Evolutionary conservation across 2,888 invertebrate species (phyloP).

Genomic region (Epinotia nisella): DNA sequence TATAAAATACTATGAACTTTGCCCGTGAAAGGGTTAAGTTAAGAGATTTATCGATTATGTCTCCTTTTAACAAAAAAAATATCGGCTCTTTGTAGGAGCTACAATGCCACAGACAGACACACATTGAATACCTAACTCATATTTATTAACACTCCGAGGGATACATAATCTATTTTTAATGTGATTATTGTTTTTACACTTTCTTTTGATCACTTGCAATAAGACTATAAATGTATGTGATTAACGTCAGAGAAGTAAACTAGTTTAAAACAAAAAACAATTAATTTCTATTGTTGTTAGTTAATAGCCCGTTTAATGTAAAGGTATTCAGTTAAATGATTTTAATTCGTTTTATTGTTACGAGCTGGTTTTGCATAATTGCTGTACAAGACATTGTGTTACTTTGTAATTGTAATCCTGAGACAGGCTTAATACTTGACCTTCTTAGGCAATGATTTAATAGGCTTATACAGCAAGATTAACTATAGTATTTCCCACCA

Average conservation of each 20-base stretch:
- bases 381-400: conserved; percentile 39
- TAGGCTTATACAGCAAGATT: not conserved
- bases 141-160: not conserved
- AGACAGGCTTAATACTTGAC: not conserved
- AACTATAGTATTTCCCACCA: not conserved
- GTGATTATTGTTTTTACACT: not conserved
- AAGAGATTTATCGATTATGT: no score
- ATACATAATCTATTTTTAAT: not conserved
- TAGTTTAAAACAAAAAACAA: conserved; percentile 20
- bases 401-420: conserved; percentile 35
- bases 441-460: not conserved
- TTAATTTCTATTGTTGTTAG: conserved; percentile 30
- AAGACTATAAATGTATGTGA: not conserved
- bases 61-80: no score
- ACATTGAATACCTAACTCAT: not conserved
- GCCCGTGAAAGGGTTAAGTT: no score
- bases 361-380: conserved; percentile 29
- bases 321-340: conserved; percentile 46
- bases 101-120: not conserved
- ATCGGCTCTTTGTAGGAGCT: no score
- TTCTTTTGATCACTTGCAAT: not conserved
- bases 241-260: conserved; percentile 21
- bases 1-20: no score
- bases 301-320: conserved; percentile 44
- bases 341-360: conserved; percentile 46